Conservation (phyloP, 1,140 invertebrate species). For the Drosophila murphyi region DNA sequence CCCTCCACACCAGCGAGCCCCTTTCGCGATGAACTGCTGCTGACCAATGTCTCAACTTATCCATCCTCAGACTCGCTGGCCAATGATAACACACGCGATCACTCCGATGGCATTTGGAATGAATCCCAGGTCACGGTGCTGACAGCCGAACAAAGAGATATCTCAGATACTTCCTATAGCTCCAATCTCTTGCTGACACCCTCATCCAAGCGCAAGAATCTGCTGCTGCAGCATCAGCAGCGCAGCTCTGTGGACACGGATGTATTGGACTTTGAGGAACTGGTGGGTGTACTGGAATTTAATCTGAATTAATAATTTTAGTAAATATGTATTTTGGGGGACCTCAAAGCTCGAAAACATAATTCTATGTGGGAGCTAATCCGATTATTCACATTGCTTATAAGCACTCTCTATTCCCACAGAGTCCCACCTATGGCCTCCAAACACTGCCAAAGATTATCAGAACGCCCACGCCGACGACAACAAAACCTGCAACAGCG, state of each 20-base stretch:
- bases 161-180: conserved; percentile 84
- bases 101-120: conserved; percentile 94
- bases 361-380: neutral
- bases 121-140: conserved; percentile 93
- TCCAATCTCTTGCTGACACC: conserved; percentile 88
- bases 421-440: conserved; percentile 77
- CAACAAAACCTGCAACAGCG: conserved; percentile 22
- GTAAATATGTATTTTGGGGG: no score
- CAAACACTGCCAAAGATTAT: conserved; percentile 72
- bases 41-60: conserved; percentile 87
- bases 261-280: conserved; percentile 90
- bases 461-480: conserved; percentile 63
- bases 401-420: neutral
- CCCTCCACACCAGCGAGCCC: conserved; percentile 86
- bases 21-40: conserved; percentile 76
- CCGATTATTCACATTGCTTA: no score
- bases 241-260: conserved; percentile 93
- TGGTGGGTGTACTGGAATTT: conserved; percentile 76
- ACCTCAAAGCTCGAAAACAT: no score
- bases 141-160: conserved; percentile 86
- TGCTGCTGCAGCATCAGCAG: conserved; percentile 92
- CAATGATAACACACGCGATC: conserved; percentile 90
- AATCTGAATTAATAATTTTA: neutral
- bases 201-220: conserved; percentile 90
- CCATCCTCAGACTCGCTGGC: conserved; percentile 92